Evolutionary conservation across 2,797 vertebrate species (phyloP).

Genomic region (Neopelma chrysocephalum): DNA sequence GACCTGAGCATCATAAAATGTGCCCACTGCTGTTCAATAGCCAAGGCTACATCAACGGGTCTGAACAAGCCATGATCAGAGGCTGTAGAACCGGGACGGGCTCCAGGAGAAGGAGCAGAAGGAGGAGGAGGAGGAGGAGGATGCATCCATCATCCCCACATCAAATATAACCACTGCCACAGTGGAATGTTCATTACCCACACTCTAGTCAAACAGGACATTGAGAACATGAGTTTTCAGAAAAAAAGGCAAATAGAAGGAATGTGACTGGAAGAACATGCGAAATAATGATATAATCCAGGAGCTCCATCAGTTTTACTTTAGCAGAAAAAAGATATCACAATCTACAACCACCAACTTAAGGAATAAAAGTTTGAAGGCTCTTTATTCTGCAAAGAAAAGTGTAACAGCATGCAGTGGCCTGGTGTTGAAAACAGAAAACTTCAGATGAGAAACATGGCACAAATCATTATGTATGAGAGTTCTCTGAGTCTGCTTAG

Average conservation of each 20-base stretch:
- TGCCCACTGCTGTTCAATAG: not conserved
- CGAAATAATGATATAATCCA: not conserved
- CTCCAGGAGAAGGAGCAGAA: not conserved
- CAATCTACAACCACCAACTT: not conserved
- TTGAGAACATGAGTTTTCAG: not conserved
- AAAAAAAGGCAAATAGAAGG: not conserved
- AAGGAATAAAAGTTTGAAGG: not conserved
- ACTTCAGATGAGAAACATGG: not conserved
- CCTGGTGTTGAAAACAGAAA: not conserved
- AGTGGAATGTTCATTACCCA: not conserved
- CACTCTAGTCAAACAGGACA: not conserved
- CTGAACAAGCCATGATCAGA: not conserved
- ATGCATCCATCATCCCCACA: not conserved
- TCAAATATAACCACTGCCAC: not conserved
- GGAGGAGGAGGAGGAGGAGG: not conserved
- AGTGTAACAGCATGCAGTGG: not conserved
- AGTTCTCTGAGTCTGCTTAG: not conserved
- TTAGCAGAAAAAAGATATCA: not conserved
- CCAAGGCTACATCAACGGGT: rapidly evolving
- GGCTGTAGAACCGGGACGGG: not conserved
- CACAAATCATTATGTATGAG: not conserved
- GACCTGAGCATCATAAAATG: not conserved
- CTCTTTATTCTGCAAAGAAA: not conserved
- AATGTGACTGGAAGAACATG: not conserved
- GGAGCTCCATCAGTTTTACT: not conserved